Evolutionary conservation across 2,113 vertebrate species (phyloP).

Genomic region (Asarcornis scutulata): DNA sequence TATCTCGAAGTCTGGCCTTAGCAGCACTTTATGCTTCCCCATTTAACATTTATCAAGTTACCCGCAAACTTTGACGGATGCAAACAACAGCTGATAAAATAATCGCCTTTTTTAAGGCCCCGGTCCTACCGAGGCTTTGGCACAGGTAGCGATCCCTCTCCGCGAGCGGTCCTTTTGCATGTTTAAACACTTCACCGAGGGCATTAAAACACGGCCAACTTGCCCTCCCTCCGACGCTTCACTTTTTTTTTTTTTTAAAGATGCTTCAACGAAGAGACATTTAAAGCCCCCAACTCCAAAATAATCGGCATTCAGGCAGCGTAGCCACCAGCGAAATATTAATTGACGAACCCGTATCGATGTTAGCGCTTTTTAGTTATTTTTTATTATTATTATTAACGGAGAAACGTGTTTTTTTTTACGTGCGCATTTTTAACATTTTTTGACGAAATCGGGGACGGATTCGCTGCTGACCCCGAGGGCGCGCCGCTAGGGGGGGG

Average conservation of each 20-base stretch:
- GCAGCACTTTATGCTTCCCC: constrained; percentile 39
- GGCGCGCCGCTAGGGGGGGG: no score
- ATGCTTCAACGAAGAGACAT: not conserved
- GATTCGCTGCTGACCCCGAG: no score
- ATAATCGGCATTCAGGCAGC: not conserved
- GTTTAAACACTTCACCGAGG: not conserved
- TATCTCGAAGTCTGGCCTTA: constrained; percentile 60
- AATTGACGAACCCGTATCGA: not conserved
- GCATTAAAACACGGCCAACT: not conserved
- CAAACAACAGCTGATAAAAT: constrained; percentile 32
- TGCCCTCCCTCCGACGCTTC: not conserved
- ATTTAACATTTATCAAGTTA: constrained; percentile 58
- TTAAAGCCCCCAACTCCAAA: not conserved
- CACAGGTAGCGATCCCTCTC: not conserved
- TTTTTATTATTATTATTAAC: no score
- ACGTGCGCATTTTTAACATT: no score
- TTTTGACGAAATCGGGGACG: no score
- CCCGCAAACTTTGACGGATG: constrained; percentile 43
- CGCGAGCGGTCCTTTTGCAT: not conserved
- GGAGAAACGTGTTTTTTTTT: no score
- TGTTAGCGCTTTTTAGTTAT: not conserved
- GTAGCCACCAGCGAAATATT: not conserved
- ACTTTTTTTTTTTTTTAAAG: not conserved
- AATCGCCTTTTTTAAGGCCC: not conserved
- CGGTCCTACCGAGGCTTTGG: rapidly evolving